Evolutionary conservation across 2,888 invertebrate genomes (phyloP).

Genomic region (Pandemis corylana): DNA sequence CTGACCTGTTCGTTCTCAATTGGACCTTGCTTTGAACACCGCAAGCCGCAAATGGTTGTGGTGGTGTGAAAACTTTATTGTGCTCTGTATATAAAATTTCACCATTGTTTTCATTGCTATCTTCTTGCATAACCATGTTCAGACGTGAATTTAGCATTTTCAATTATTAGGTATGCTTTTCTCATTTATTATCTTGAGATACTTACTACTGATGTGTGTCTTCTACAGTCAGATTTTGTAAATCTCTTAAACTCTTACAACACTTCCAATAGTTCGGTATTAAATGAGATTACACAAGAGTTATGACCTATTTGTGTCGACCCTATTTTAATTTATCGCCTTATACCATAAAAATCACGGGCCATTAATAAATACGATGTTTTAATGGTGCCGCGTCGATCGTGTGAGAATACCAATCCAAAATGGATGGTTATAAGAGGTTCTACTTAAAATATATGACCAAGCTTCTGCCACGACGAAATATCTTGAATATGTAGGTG

Average conservation of each 20-base stretch:
- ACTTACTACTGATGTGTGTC: too few species aligned
- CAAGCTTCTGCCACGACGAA: neutral
- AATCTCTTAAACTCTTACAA: neutral
- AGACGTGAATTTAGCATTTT: neutral
- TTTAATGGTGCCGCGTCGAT: constrained; percentile 5
- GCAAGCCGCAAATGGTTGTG: constrained; percentile 17
- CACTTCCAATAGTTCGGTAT: neutral
- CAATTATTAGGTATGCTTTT: neutral
- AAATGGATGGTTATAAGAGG: neutral
- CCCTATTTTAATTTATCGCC: constrained; percentile 1
- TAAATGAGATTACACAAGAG: constrained; percentile 14
- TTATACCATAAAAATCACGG: constrained; percentile 14
- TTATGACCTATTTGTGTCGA: constrained; percentile 15
- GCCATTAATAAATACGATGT: constrained; percentile 18
- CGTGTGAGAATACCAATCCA: constrained; percentile 5
- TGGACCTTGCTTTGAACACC: constrained; percentile 6
- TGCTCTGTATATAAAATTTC: constrained; percentile 35
- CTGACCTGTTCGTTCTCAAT: neutral
- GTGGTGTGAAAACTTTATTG: constrained; percentile 35
- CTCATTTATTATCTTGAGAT: neutral
- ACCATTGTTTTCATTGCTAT: constrained; percentile 37
- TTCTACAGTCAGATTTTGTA: neutral
- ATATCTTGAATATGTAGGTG: too few species aligned
- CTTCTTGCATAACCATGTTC: constrained; percentile 26
- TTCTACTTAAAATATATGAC: neutral